Evolutionary conservation across 1,140 invertebrate species (phyloP).

Genomic region (Rhagoletis pomonella): DNA sequence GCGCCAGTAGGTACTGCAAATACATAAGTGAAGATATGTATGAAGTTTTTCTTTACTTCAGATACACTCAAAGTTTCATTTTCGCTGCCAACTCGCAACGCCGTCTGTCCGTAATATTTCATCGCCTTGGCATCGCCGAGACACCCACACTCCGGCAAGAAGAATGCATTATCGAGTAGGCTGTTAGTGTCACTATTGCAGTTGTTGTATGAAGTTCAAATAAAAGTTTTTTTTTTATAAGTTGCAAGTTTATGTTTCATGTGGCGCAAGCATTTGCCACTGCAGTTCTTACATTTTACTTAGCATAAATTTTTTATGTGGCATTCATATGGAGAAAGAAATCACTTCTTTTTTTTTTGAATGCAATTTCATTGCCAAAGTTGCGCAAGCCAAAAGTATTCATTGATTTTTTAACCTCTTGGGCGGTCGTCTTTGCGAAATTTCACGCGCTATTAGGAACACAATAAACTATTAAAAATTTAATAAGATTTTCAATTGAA

Average conservation of each 20-base stretch:
- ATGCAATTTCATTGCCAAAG: background rate
- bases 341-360: background rate
- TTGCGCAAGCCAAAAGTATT: background rate
- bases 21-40: no score
- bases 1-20: no score
- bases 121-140: background rate
- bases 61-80: background rate
- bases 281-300: background rate
- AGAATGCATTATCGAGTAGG: constrained; percentile 3
- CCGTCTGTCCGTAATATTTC: background rate
- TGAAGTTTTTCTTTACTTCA: background rate
- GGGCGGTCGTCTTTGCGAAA: no score
- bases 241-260: background rate
- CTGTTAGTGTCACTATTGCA: no score
- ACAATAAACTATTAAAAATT: no score
- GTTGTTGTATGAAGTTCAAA: background rate
- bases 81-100: constrained; percentile 8
- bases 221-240: background rate
- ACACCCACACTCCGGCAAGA: background rate
- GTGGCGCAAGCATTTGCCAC: background rate
- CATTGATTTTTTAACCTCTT: no score
- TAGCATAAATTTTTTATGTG: background rate
- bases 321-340: background rate
- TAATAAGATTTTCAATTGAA: no score
- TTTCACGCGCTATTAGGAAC: no score